phyloP scores from a whole-genome alignment of 2,888 invertebrate species.

The Aporophyla lueneburgensis region DNA sequence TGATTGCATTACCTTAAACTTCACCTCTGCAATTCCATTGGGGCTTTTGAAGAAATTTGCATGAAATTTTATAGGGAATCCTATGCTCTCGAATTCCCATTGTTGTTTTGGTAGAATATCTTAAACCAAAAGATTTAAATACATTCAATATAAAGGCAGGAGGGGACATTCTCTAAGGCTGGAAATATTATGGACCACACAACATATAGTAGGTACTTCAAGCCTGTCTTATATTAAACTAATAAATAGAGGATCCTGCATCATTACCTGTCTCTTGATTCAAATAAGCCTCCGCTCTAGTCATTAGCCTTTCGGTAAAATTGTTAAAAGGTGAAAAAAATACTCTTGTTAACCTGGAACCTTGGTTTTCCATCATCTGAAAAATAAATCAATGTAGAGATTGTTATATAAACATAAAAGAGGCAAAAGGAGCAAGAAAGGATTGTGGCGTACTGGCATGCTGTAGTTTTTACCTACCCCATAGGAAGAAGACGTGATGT shows the following conservation, averaged over 20 bases:
- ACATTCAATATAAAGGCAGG: too few relatives aligned
- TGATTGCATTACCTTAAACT: conserved; percentile 38
- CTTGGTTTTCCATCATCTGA: conserved; percentile 5
- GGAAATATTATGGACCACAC: too few relatives aligned
- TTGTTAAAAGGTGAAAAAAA: conserved; percentile 37
- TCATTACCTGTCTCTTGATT: conserved; percentile 16
- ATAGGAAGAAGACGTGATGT: too few relatives aligned
- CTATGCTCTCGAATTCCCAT: conserved; percentile 29
- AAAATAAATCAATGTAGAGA: not conserved
- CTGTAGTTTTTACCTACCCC: too few relatives aligned
- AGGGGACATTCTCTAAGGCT: too few relatives aligned
- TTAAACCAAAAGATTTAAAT: conserved; percentile 10
- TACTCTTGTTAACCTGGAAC: conserved; percentile 10
- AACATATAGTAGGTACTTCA: not conserved
- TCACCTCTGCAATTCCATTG: conserved; percentile 27
- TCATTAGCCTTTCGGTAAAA: conserved; percentile 37
- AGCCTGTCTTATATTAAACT: not conserved
- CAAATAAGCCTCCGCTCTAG: conserved; percentile 26
- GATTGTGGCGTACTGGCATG: too few relatives aligned
- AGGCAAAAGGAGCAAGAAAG: too few relatives aligned
- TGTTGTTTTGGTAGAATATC: conserved; percentile 1
- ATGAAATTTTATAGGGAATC: not conserved
- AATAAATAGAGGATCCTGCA: not conserved
- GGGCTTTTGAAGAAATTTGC: not conserved
- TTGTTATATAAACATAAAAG: not conserved